Evolutionary conservation across 2,113 vertebrate genomes (phyloP).

Genomic region (Prionailurus viverrinus): DNA sequence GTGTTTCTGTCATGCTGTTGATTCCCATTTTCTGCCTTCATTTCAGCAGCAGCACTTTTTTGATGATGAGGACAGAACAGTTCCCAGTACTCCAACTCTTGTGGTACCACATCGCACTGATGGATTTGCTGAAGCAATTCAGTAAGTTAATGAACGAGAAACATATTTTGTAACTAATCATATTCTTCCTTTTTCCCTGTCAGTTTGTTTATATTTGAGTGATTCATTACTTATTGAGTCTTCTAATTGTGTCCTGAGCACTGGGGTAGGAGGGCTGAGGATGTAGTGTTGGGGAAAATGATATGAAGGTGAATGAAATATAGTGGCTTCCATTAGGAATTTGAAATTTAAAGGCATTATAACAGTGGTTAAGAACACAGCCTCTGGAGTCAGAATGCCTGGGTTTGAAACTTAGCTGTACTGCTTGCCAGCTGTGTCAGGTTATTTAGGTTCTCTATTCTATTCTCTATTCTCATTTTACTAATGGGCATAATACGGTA

Average conservation of each 20-base stretch:
- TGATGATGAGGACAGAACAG: slow-evolving; percentile 97
- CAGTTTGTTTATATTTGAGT: not conserved
- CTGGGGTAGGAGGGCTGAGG: not conserved
- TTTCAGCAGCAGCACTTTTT: slow-evolving; percentile 93
- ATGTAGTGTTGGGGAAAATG: not conserved
- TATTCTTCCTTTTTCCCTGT: not conserved
- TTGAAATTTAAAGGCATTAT: not conserved
- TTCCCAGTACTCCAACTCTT: slow-evolving; percentile 96
- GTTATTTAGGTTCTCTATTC: not conserved
- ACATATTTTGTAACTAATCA: not conserved
- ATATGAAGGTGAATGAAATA: not conserved
- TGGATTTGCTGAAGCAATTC: slow-evolving; percentile 95
- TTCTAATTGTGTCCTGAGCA: not conserved
- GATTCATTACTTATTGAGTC: not conserved
- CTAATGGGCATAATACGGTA: not conserved
- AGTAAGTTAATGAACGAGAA: slow-evolving; percentile 89
- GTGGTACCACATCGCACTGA: slow-evolving; percentile 95
- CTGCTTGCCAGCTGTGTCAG: not conserved
- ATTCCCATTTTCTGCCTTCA: slow-evolving; percentile 64
- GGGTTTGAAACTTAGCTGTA: not conserved
- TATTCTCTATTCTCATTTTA: not conserved
- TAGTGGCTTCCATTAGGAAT: not conserved
- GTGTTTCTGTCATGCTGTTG: not conserved
- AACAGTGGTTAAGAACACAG: not conserved
- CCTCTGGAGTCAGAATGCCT: not conserved